phyloP scores from a whole-genome alignment of 2,113 vertebrate species.

The Proterorhinus semilunaris region DNA sequence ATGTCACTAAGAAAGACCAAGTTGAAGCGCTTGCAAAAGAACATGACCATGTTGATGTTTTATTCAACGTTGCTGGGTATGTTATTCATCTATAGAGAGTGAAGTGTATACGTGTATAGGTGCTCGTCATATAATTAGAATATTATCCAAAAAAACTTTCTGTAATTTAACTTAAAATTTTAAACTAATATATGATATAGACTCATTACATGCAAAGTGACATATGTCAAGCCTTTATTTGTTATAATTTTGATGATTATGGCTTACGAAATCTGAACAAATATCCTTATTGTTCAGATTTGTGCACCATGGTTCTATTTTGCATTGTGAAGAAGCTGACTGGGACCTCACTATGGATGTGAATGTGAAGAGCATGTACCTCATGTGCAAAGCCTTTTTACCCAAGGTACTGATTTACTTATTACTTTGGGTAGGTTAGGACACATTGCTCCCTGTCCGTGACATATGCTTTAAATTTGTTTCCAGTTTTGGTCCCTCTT shows the following conservation, averaged over 20 bases:
- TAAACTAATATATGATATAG: no score
- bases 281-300: constrained; percentile 71
- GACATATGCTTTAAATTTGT: constrained; percentile 60
- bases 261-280: no score
- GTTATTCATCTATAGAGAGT: not conserved
- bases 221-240: no score
- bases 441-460: not conserved
- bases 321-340: constrained; percentile 89
- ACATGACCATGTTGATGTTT: constrained; percentile 85
- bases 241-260: no score
- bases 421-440: not conserved
- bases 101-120: no score
- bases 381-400: constrained; percentile 91
- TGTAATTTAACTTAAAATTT: no score
- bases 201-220: no score
- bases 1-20: constrained; percentile 91
- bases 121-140: no score
- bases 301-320: constrained; percentile 89
- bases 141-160: no score
- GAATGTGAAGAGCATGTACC: constrained; percentile 92
- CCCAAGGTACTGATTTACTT: constrained; percentile 80
- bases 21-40: constrained; percentile 87
- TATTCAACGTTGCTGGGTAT: constrained; percentile 95
- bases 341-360: constrained; percentile 95
- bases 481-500: constrained; percentile 37